Percentiles rank a stretch among this genome's conserved stretches.
phyloP scores from a whole-genome alignment of 2,797 vertebrate species.

The Chelidonichthys spinosus region DNA sequence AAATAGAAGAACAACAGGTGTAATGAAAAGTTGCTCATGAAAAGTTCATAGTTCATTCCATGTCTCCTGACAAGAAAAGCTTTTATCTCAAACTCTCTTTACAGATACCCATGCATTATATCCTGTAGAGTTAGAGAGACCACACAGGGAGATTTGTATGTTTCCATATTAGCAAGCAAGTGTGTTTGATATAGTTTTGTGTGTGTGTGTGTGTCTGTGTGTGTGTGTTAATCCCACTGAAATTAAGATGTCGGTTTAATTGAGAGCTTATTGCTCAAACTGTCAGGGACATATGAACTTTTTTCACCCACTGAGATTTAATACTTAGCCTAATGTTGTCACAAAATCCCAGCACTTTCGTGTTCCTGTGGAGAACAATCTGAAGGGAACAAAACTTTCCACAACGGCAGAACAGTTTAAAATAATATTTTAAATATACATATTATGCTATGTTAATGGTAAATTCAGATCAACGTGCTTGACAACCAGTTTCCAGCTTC shows the following conservation, averaged over 20 bases:
- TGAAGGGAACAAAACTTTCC: conserved; percentile 8
- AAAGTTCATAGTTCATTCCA: no score
- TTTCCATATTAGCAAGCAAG: background rate
- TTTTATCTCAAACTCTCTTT: conserved; percentile 25
- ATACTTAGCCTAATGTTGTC: conserved; percentile 29
- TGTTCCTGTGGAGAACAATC: background rate
- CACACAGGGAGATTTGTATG: background rate
- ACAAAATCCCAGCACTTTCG: conserved; percentile 25
- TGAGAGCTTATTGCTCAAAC: conserved; percentile 43
- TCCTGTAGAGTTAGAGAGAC: background rate
- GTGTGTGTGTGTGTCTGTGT: background rate
- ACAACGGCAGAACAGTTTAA: background rate
- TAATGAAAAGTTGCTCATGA: background rate
- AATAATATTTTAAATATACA: background rate
- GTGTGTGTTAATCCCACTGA: conserved; percentile 18
- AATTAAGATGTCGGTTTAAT: conserved; percentile 59
- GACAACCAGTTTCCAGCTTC: background rate
- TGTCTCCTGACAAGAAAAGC: conserved; percentile 38
- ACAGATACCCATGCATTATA: conserved; percentile 1
- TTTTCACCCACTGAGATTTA: conserved; percentile 24
- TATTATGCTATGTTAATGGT: background rate
- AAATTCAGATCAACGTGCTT: background rate
- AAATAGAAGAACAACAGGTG: background rate
- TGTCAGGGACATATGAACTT: conserved; percentile 38
- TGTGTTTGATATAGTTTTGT: background rate